Percentiles rank a stretch among this genome's conserved stretches.
Evolutionary conservation across 2,113 vertebrate genomes (phyloP).

Genomic region (Laticauda laticaudata): DNA sequence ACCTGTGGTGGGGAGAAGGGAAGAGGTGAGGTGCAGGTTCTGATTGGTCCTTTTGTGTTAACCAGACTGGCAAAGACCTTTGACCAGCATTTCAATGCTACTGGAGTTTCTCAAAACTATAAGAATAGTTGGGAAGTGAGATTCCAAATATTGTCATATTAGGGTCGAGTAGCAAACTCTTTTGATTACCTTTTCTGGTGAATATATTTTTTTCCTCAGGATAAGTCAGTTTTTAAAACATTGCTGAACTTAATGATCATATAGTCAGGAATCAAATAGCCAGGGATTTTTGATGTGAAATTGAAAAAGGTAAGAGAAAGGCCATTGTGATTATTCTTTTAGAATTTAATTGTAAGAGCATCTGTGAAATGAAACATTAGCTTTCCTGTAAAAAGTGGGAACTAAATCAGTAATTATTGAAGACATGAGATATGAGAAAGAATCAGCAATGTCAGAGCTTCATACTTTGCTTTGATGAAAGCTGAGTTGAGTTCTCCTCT

Average conservation of each 20-base stretch:
- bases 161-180: conserved; percentile 28
- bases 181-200: background rate
- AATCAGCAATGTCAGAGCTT: background rate
- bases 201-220: too few relatives aligned
- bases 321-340: background rate
- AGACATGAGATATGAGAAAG: background rate
- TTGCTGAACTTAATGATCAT: background rate
- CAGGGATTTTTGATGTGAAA: background rate
- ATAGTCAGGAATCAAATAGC: background rate
- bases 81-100: background rate
- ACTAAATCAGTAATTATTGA: background rate
- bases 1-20: conserved; percentile 57
- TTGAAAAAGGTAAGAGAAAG: background rate
- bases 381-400: background rate
- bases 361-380: background rate
- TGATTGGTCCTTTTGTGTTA: conserved; percentile 63
- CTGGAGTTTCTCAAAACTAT: conserved; percentile 41
- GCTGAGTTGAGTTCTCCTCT: background rate
- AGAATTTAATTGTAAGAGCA: background rate
- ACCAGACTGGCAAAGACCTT: conserved; percentile 19
- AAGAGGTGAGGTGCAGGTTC: conserved; percentile 60
- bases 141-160: conserved; percentile 51
- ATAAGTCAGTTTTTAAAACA: background rate
- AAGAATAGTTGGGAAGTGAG: conserved; percentile 33
- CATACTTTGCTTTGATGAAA: background rate